Percentiles rank a stretch among this genome's conserved stretches.
Conservation (phyloP, 1,140 invertebrate genomes). For the Hylaeus volcanicus region DNA sequence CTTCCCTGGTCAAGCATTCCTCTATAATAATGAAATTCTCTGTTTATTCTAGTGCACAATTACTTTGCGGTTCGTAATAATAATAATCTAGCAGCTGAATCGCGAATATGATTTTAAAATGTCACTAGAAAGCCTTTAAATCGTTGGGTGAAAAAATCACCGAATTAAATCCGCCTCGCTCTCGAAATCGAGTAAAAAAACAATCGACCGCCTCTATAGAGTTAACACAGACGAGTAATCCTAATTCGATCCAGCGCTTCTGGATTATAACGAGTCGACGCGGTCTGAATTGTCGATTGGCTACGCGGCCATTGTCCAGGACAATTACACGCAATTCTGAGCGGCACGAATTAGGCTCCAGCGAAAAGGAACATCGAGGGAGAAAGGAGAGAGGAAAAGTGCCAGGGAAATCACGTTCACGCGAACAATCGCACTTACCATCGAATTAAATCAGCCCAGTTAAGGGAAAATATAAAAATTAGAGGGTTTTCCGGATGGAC, state of each 20-base stretch:
- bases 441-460: not conserved
- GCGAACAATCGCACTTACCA: not conserved
- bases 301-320: not conserved
- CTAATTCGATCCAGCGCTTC: not conserved
- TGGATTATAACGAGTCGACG: not conserved
- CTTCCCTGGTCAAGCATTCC: too few species aligned
- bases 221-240: not conserved
- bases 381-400: not conserved
- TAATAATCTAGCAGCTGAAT: too few species aligned
- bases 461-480: too few species aligned
- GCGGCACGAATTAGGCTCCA: slow-evolving; percentile 3
- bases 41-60: too few species aligned
- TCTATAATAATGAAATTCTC: too few species aligned
- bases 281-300: not conserved
- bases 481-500: too few species aligned
- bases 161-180: too few species aligned
- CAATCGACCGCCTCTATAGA: not conserved
- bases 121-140: too few species aligned
- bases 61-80: too few species aligned
- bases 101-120: too few species aligned
- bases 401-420: not conserved
- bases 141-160: too few species aligned
- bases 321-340: slow-evolving; percentile 12
- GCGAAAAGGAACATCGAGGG: not conserved
- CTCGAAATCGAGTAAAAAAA: not conserved